phyloP scores from a whole-genome alignment of 2,888 invertebrate species.

The Plagodis pulveraria region DNA sequence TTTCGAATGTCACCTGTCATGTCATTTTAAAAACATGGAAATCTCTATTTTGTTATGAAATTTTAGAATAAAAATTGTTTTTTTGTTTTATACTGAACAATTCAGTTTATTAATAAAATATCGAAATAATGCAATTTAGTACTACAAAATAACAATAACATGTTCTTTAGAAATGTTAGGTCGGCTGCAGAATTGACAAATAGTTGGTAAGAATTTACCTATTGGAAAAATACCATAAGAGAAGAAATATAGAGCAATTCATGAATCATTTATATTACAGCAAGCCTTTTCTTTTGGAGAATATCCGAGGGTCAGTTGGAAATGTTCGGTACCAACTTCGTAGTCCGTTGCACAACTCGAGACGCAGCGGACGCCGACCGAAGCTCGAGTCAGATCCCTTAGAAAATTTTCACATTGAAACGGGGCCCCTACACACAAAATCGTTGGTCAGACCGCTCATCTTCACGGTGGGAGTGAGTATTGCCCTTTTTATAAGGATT shows the following conservation, averaged over 20 bases:
- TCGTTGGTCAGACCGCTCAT: conserved; percentile 86
- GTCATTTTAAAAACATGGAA: background rate
- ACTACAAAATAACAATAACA: conserved; percentile 53
- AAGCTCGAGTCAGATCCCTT: conserved; percentile 65
- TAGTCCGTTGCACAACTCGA: conserved; percentile 66
- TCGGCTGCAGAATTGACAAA: conserved; percentile 66
- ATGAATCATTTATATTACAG: conserved; percentile 42
- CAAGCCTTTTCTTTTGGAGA: conserved; percentile 50
- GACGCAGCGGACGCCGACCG: conserved; percentile 54
- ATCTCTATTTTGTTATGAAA: conserved; percentile 40
- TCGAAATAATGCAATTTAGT: conserved; percentile 57
- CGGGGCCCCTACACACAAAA: conserved; percentile 69
- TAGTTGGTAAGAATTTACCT: conserved; percentile 57
- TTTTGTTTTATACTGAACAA: conserved; percentile 7
- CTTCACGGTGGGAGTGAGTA: conserved; percentile 87
- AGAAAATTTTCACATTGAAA: conserved; percentile 68
- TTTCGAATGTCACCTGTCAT: background rate
- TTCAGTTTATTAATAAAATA: conserved; percentile 11
- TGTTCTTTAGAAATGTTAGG: conserved; percentile 76
- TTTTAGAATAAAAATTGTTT: conserved; percentile 35
- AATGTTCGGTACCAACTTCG: conserved; percentile 59
- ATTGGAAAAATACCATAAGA: conserved; percentile 9
- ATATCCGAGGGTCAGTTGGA: conserved; percentile 39
- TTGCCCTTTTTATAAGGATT: background rate
- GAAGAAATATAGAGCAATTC: conserved; percentile 9